Conservation (phyloP, 2,888 invertebrate species). For the Pterostichus niger region DNA sequence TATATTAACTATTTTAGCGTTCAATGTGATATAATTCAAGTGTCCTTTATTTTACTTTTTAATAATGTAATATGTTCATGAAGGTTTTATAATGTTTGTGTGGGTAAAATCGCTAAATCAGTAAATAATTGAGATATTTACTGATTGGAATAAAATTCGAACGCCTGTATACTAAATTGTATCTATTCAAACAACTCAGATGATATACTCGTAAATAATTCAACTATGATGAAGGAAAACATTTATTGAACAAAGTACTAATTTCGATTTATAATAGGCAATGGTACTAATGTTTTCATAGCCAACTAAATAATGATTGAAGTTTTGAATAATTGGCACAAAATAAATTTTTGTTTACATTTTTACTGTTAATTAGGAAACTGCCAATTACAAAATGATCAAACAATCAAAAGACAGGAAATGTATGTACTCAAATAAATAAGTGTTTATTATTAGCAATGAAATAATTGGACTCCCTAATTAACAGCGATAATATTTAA, state of each 20-base stretch:
- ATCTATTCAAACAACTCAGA: constrained; percentile 22
- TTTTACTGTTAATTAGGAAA: constrained; percentile 47
- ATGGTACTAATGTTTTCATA: constrained; percentile 8
- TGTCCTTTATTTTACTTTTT: too few relatives aligned
- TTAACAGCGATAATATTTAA: constrained; percentile 33
- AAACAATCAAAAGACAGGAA: constrained; percentile 27
- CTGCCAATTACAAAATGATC: constrained; percentile 10
- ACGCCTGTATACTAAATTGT: constrained; percentile 11
- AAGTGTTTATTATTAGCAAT: constrained; percentile 27
- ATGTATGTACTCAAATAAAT: constrained; percentile 28
- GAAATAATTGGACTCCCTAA: constrained; percentile 1
- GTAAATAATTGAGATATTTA: too few relatives aligned
- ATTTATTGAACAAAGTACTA: constrained; percentile 35
- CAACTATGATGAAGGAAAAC: constrained; percentile 26
- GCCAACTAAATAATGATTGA: constrained; percentile 37
- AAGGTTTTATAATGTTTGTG: too few relatives aligned
- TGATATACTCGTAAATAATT: constrained; percentile 17
- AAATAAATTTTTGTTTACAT: constrained; percentile 44
- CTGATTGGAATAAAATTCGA: background rate
- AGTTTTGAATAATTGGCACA: constrained; percentile 43
- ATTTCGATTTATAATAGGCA: constrained; percentile 18
- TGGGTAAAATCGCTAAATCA: too few relatives aligned
- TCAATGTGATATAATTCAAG: too few relatives aligned
- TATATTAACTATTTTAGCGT: too few relatives aligned
- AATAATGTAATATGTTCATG: too few relatives aligned